Evolutionary conservation across 2,113 vertebrate genomes (phyloP), one percentile per base, ranked within the genome.

Genomic region (Propithecus coquereli): DNA sequence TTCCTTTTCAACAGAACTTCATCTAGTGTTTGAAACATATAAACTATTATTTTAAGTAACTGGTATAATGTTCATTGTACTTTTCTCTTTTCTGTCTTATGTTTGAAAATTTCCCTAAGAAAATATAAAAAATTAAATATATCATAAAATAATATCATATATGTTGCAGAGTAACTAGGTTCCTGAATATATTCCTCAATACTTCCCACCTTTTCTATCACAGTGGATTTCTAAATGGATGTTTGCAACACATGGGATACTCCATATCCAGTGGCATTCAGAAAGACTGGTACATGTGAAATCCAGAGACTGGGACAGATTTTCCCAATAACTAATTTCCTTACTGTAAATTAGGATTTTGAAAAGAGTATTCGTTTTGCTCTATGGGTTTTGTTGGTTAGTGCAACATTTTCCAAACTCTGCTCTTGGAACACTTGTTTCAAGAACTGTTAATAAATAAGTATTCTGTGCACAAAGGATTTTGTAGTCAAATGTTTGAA

Each of bases 31-130:
- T 27, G 68, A 92, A 95, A 80, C 16, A 94, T 65, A 3, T 94
- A 22, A 95, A 82, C 11, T 20, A 83, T 65, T 94, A 90, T 80
- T 92, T 81, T 57, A 97, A 97, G n/a, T 43, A 73, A 91, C 43
- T 79, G 37, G 73, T 34, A 91, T 94, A 96, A 89, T 71, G 37
- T 57, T 52, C 70, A 79, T 25, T 84, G 30, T 77, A 40, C 17
- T 90, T 32, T n/a, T 86, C 16, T 79, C 65, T 87, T 87, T 43
- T 86, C 43, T 47, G 47, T 43, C 57, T 47, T 73, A 84, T 50
- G 32, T 54, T 65, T 95, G 37, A 84, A 95, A 71, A 45, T 50
- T 79, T 89, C 23, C 68, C 68, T 63, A 84, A 89, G 77, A 85
- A 92, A 83, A 70, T 34, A 77, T 25, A 59, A 17, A 82, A 80